phyloP scores from a whole-genome alignment of 1,140 invertebrate genomes.

The Drosophila melanogaster region DNA sequence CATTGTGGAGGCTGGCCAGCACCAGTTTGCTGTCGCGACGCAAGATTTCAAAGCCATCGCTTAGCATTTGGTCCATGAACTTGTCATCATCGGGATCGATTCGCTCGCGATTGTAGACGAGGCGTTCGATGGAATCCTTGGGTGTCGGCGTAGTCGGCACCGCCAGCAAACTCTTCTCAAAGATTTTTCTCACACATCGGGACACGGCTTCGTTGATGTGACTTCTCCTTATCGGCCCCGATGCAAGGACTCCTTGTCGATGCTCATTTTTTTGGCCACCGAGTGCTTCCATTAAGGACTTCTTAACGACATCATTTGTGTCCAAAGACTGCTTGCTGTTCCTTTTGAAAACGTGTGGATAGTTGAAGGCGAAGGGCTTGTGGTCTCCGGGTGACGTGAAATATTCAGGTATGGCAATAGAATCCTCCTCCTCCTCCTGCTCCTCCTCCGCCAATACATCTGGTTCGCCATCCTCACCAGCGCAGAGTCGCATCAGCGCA shows the following conservation, averaged over 20 bases:
- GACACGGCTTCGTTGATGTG: slow-evolving; percentile 10
- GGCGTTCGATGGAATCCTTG: not conserved
- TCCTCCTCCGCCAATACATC: not conserved
- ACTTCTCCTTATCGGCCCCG: not conserved
- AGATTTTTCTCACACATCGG: slow-evolving; percentile 20
- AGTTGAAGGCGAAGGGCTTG: slow-evolving; percentile 13
- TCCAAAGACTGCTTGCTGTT: not conserved
- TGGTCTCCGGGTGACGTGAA: not conserved
- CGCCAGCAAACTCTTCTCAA: slow-evolving; percentile 11
- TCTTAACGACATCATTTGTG: not conserved
- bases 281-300: not conserved
- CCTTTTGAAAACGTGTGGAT: not conserved
- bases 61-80: slow-evolving; percentile 31
- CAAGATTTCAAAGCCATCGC: slow-evolving; percentile 7
- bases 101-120: not conserved
- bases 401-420: not conserved
- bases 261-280: not conserved
- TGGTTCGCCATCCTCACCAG: not conserved
- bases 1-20: slow-evolving; percentile 12
- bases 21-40: slow-evolving; percentile 8
- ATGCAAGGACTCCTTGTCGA: not conserved
- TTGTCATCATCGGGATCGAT: slow-evolving; percentile 22
- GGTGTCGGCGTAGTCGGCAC: not conserved
- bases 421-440: not conserved
- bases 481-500: not conserved